Base-by-base conservation (phyloP, 2,888 invertebrate species). In the Cremastinae sp. region DNA sequence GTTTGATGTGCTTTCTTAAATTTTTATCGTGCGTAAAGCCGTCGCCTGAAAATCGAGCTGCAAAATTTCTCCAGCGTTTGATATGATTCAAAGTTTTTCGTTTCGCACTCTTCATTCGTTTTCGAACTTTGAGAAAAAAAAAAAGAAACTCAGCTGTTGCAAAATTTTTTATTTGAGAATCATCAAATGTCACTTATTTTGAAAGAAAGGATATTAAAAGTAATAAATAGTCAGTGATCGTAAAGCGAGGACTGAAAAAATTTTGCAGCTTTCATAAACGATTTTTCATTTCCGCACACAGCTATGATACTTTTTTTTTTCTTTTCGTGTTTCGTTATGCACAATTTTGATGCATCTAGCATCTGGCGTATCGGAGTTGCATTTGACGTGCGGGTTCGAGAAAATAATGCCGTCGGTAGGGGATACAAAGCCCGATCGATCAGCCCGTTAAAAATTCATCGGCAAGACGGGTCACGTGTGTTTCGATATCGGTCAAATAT, bases 371-470 rank as follows among this genome's bases (percentile, higher is more conserved):
- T 8, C 28, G 9, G 16, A 7, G 12, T 34, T 18, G 18, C 16
- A 18, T 20, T 41, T 9, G 43, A 16, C 18, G 9, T n/a, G 18
- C 10, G 16, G 10, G 18, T 7, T 4, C 7, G 5, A n/a, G 12
- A 18, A 1, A n/a, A 5, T 10, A 8, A 9, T 36, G 41, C 5
- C 1, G 38, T 28, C 28, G 22, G 1, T 38, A n/a, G 8, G 34
- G 47, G 34, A 47, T 36, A 16, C 34, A 47, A 10, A 47, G 45
- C 18, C 34, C 61, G 47, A 62, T 62, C 61, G 61, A 62, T 47
- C 61, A 47, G 36, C 61, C 45, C 41, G 47, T 51, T 41, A 43
- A 71, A 70, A 59, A 47, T 65, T 65, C 16, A 47, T 47, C 66
- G 70, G 41, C 54, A 8, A 12, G 65, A 16, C 38, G 18, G 18